These are phyloP conservation scores for Scotopteryx bipunctaria DNA, from an alignment of 2,888 invertebrate species.

Conservation along the genomic window DNA sequence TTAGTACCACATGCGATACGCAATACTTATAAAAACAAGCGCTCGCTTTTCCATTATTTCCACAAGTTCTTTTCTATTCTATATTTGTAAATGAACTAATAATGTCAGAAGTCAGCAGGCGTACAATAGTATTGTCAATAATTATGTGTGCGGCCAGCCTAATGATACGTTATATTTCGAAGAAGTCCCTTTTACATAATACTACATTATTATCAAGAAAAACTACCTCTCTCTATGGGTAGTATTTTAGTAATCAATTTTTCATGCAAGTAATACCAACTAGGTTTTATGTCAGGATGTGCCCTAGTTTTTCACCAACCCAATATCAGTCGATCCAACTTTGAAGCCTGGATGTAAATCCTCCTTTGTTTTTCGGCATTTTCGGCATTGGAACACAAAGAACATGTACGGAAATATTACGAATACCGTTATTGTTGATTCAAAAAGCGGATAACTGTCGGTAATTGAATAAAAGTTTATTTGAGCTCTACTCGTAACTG, in stretches of 20 bases:
- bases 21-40: too few relatives aligned
- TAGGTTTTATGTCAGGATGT: not conserved
- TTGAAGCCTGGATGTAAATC: not conserved
- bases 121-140: too few relatives aligned
- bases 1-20: not conserved
- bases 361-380: too few relatives aligned
- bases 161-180: too few relatives aligned
- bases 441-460: not conserved
- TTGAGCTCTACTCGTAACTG: conserved; percentile 7
- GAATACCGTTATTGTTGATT: not conserved
- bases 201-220: not conserved
- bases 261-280: not conserved
- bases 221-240: not conserved
- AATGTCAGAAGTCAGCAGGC: too few relatives aligned
- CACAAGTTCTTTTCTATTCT: too few relatives aligned
- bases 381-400: not conserved
- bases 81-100: too few relatives aligned
- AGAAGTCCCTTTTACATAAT: not conserved
- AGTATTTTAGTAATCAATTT: not conserved
- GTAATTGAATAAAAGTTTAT: conserved; percentile 3
- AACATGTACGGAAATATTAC: not conserved
- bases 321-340: not conserved
- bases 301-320: not conserved
- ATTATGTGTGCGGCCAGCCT: too few relatives aligned
- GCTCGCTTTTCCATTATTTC: too few relatives aligned